Percentiles rank a stretch among this genome's conserved stretches.
Evolutionary conservation across 2,797 vertebrate species (phyloP).

Genomic region (Sphaeramia orbicularis): DNA sequence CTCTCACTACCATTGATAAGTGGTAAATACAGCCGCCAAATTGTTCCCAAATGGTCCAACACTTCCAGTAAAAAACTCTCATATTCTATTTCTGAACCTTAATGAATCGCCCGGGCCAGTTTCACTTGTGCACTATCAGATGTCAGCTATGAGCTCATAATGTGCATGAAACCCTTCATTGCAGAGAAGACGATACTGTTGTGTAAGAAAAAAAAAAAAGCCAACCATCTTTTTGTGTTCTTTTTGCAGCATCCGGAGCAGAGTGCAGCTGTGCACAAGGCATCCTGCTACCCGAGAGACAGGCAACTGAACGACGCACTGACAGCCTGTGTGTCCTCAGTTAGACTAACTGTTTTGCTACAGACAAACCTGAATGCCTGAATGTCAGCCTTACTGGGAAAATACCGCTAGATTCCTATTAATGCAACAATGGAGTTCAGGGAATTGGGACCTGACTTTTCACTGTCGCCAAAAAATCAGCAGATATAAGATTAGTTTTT

Average conservation of each 20-base stretch:
- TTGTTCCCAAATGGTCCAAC: conserved; percentile 52
- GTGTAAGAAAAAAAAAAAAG: conserved; percentile 13
- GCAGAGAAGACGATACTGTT: conserved; percentile 59
- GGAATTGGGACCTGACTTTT: conserved; percentile 10
- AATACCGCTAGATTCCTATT: conserved; percentile 25
- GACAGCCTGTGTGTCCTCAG: conserved; percentile 51
- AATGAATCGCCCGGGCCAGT: conserved; percentile 60
- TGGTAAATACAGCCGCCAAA: conserved; percentile 42
- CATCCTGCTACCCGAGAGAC: conserved; percentile 81
- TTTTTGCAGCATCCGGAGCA: conserved; percentile 84
- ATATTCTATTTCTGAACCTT: conserved; percentile 76
- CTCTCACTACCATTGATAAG: conserved; percentile 38
- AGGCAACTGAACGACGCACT: conserved; percentile 45
- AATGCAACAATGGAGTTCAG: conserved; percentile 16
- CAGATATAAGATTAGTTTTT: no score
- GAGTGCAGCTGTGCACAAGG: conserved; percentile 83
- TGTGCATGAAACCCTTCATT: conserved; percentile 54
- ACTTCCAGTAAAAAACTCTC: conserved; percentile 73
- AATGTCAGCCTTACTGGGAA: conserved; percentile 37
- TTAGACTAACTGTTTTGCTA: conserved; percentile 38
- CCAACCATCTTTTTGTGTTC: conserved; percentile 32
- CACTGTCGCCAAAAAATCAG: background rate
- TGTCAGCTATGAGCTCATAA: conserved; percentile 72
- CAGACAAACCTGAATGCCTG: conserved; percentile 51
- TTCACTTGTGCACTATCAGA: conserved; percentile 72